Evolutionary conservation across 2,888 invertebrate genomes (phyloP), one percentile per base, ranked within the genome.

Genomic region (Apantesis nais): DNA sequence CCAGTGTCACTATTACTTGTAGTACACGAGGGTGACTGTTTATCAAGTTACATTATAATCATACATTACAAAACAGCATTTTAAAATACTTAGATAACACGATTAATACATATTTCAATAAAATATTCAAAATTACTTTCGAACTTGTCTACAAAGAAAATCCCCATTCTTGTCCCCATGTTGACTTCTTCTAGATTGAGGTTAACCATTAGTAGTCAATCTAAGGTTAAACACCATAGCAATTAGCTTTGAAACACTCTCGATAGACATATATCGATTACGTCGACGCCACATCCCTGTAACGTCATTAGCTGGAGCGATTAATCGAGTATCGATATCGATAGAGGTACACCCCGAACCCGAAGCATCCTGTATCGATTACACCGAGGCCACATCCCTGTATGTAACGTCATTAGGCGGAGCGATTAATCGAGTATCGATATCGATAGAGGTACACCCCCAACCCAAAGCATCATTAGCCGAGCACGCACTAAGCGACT

Each of bases 401-500:
- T n/a, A n/a, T n/a, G n/a, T 78, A 79, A 78, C 77, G 73, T 75
- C 64, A 79, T 76, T 77, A 77, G 66, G 72, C 70, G 68, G 72
- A 74, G 65, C 77, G 75, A 80, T 80, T 77, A 80, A 78, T 76
- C 79, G 77, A 76, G 73, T 78, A 81, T 78, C 79, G 80, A 79
- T 80, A 79, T 81, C 80, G 79, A 80, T 81, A 79, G 78, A 79
- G 75, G 74, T 76, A 74, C 86, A 80, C 84, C 85, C 78, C 85
- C 79, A 81, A 52, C n/a, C n/a, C n/a, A 34, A 84, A 85, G 86
- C 86, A 86, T 88, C 89, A 91, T 89, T 89, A 91, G 87, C 86
- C 79, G 73, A 77, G 80, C 82, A 82, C 83, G 82, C 91, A 90
- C 90, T 92, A 90, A 92, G 88, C 91, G 91, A 87, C 88, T 90